Evolutionary conservation across 2,113 vertebrate species (phyloP).

Genomic region (Toxostoma redivivum): DNA sequence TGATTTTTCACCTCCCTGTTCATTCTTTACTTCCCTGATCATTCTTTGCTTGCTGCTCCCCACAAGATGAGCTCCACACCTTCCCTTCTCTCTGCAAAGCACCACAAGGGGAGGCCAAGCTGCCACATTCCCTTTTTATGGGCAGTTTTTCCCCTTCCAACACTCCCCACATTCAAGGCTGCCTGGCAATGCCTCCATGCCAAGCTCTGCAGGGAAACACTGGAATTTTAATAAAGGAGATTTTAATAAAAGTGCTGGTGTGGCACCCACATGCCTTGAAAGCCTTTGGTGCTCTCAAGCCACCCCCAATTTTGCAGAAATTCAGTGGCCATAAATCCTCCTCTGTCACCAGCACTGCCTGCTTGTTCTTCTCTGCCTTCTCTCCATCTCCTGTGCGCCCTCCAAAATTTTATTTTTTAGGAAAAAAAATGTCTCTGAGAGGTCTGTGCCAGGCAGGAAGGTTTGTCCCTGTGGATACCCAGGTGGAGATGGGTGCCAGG

Average conservation of each 20-base stretch:
- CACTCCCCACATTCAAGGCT: neutral
- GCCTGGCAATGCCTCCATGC: accelerated
- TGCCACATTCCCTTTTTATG: neutral
- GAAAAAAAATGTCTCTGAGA: neutral
- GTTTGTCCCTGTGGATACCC: neutral
- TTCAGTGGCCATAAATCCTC: neutral
- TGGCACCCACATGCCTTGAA: accelerated
- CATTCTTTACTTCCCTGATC: neutral
- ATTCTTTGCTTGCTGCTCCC: neutral
- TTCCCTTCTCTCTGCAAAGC: neutral
- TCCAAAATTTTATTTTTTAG: neutral
- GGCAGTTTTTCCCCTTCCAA: neutral
- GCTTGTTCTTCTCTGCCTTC: neutral
- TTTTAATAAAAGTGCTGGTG: neutral
- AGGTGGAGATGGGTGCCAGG: neutral
- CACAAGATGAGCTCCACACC: accelerated
- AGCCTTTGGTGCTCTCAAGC: neutral
- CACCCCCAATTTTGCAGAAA: neutral
- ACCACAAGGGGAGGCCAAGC: neutral
- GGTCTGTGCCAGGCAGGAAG: neutral
- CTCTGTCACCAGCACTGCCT: neutral
- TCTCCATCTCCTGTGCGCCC: neutral
- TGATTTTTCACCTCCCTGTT: too few relatives aligned
- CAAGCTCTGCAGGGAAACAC: neutral
- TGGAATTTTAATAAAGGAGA: neutral